phyloP scores from a whole-genome alignment of 2,797 vertebrate species.

The Parauchenoglanis punctatus region DNA sequence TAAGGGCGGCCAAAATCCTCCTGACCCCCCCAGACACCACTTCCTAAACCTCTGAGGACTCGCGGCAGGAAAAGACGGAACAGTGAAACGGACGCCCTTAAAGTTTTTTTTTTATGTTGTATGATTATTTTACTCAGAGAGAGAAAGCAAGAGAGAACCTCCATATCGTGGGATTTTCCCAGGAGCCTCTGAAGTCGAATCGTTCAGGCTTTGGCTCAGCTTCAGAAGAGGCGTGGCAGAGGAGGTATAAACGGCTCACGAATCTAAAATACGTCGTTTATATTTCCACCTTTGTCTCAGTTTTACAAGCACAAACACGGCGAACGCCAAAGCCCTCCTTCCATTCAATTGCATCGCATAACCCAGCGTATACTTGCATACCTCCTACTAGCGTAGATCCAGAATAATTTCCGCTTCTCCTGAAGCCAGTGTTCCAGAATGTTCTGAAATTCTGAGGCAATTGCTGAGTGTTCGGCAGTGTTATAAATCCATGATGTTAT shows the following conservation, averaged over 20 bases:
- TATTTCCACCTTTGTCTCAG: neutral
- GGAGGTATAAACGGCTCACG: neutral
- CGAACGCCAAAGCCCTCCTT: neutral
- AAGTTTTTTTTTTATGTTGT: slow-evolving; percentile 46
- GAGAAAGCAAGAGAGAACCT: slow-evolving; percentile 29
- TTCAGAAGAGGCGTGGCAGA: neutral
- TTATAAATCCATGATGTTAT: neutral
- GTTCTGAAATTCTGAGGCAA: neutral
- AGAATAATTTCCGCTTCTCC: neutral
- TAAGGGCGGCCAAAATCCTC: slow-evolving; percentile 36
- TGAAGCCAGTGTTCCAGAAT: neutral
- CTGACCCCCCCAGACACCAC: slow-evolving; percentile 30
- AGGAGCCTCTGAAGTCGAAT: slow-evolving; percentile 25
- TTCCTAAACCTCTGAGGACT: slow-evolving; percentile 47
- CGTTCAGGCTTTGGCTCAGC: slow-evolving; percentile 24
- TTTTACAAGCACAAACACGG: slow-evolving; percentile 7
- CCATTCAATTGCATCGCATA: neutral
- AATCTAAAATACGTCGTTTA: slow-evolving; percentile 33
- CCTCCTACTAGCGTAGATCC: neutral
- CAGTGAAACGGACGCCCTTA: slow-evolving; percentile 49
- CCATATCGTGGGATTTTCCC: slow-evolving; percentile 45
- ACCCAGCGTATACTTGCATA: too few relatives aligned
- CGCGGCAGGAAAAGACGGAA: slow-evolving; percentile 47
- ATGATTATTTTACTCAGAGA: slow-evolving; percentile 17
- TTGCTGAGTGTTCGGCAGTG: neutral